Base-by-base conservation (phyloP, 2,797 vertebrate genomes). In the Cryptoprocta ferox region DNA sequence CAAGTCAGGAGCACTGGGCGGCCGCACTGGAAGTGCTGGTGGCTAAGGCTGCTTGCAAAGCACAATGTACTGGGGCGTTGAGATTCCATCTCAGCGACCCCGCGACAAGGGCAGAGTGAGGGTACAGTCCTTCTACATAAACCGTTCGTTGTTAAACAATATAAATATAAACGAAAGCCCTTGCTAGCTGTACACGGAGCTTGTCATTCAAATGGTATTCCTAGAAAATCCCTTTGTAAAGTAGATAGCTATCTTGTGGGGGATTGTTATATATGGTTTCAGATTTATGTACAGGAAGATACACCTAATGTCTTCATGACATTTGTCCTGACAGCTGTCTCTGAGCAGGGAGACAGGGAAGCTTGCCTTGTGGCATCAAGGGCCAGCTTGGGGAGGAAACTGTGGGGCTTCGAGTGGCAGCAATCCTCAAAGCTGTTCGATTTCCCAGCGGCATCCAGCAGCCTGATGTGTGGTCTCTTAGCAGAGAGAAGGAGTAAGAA, bases 351-450 rank as follows among this genome's bases (percentile, higher is more conserved):
- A 48, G 21, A 6, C n/a, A 1, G 70, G 87, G 39, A 56, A 15
- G n/a, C 48, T 48, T 45, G 42, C 65, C 30, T 9, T 8, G 79
- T 19, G 59, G 24, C 80, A 28, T 28, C 1, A 0, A 28, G 70
- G 50, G 42, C 32, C 37, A 18, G 56, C 0, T 24, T 61, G 35
- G 3, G 21, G 37, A 82, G 63, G 61, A 79, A 35, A 0, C 24
- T 1, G 0, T 32, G 28, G 48, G 0, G 0, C 28, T 50, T 1
- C 7, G 30, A 59, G 19, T 4, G 50, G 39, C 15, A n/a, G 82
- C 42, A 6, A 15, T 66, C 32, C 21, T 2, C 0, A 2, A 68
- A 14, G 39, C 5, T 26, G 45, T 18, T 12, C 0, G 0, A 0
- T 35, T 35, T 56, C 30, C 73, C 39, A 28, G 80, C 5, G 21